These are phyloP conservation scores for Cephalopholis sonnerati DNA, from an alignment of 2,113 vertebrate species.

Conservation along the genomic window DNA sequence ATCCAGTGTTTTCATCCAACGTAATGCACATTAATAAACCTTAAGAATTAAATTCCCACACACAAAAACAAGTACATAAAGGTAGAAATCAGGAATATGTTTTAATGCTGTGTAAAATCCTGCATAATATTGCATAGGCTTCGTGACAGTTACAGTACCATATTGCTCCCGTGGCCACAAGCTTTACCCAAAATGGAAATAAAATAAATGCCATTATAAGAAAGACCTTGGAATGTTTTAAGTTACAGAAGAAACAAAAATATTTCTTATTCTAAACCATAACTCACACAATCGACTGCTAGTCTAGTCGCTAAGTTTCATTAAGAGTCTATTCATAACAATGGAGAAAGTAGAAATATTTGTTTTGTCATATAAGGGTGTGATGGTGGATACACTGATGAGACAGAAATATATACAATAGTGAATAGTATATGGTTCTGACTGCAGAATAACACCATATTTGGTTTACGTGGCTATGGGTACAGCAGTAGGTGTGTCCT, in stretches of 20 bases:
- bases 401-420: conserved; percentile 4
- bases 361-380: not conserved
- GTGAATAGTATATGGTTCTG: not conserved
- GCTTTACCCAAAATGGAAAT: not conserved
- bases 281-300: not conserved
- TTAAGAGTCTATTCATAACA: not conserved
- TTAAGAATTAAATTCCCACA: not conserved
- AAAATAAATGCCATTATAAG: not conserved
- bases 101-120: conserved; percentile 16
- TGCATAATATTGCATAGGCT: conserved; percentile 42
- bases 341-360: conserved; percentile 13
- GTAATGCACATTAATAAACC: not conserved
- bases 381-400: not conserved
- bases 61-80: not conserved
- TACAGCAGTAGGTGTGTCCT: conserved; percentile 8
- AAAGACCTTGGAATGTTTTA: conserved; percentile 47
- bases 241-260: conserved; percentile 12
- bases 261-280: not conserved
- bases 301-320: not conserved
- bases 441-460: conserved; percentile 3
- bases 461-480: not conserved
- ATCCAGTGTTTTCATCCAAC: conserved; percentile 36
- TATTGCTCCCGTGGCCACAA: not conserved
- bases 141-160: not conserved
- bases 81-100: not conserved